Percentiles rank a stretch among this genome's conserved stretches.
Evolutionary conservation across 1,140 invertebrate species (phyloP).

Genomic region (Drepana arcuata): DNA sequence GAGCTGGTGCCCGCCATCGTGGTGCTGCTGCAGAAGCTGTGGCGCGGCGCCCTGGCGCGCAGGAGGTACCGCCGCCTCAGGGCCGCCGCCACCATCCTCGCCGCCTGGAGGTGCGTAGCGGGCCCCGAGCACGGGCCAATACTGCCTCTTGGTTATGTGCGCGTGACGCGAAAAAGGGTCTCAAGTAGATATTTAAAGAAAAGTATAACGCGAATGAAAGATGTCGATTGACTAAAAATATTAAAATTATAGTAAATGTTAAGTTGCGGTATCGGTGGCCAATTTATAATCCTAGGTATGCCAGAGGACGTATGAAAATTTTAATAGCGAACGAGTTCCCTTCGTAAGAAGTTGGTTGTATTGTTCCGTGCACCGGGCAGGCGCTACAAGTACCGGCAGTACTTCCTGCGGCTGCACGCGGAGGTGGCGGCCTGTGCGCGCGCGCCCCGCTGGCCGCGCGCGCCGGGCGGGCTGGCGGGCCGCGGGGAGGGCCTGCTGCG

Average conservation of each 20-base stretch:
- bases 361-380: neutral
- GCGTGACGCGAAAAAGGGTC: neutral
- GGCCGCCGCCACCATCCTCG: constrained; percentile 87
- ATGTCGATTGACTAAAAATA: neutral
- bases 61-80: constrained; percentile 87
- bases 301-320: no score
- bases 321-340: neutral
- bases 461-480: constrained; percentile 87
- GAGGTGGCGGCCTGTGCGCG: neutral
- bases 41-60: constrained; percentile 87
- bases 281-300: no score
- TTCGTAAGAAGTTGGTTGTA: neutral
- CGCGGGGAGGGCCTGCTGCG: constrained; percentile 81
- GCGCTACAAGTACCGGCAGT: neutral
- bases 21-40: constrained; percentile 94
- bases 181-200: neutral
- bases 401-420: neutral
- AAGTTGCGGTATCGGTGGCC: no score
- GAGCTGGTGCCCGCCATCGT: constrained; percentile 92
- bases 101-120: constrained; percentile 78
- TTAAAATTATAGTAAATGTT: no score
- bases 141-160: neutral
- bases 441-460: constrained; percentile 80
- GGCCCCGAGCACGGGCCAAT: no score
- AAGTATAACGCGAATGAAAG: neutral